Evolutionary conservation across 1,140 invertebrate genomes (phyloP), one percentile per base, ranked within the genome.

Genomic region (Muscidifurax raptorellus): DNA sequence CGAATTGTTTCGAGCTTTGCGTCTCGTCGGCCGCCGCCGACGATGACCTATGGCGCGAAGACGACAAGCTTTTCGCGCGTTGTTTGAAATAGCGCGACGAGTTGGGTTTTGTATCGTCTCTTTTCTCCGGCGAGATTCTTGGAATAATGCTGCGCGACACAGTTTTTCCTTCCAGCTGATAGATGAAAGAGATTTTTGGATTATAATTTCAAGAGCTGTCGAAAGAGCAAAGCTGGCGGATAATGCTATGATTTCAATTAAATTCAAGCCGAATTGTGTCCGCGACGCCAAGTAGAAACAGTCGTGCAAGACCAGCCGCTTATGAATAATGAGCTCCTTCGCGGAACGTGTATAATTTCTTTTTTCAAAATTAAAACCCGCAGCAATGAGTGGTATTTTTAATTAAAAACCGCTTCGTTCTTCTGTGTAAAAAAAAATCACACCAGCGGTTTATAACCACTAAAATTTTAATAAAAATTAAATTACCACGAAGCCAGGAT

Each of bases 1-100:
- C 86, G 86, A 80, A 81, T 83, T 86, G 86, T 82, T 87, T 85
- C 87, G 80, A 87, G 85, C 88, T 90, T 88, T 88, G 88, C 87
- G 80, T 28, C 66, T 32, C 67, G n/a, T n/a, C n/a, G n/a, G n/a
- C 69, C 69, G 69, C n/a, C 69, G 36, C n/a, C 74, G 59, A 80
- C 81, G 52, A 78, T 71, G 79, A 85, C 66, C 77, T 66, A 85
- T 82, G 71, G 44, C 22, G 44, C 52, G 28, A 74, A 64, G 74
- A 13, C 27, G 74, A 69, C 66, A 28, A 76, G 28, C 27, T 52
- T 28, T 77, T 22, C 40, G n/a, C 25, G 74, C 25, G 25, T 77
- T 77, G 47, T 77, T 77, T 64, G 40, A 25, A 75, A 75, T 75
- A 75, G 32, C 18, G 52, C 18, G 40, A n/a, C 44, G 18, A 59